A percentile compares a stretch with the other conserved stretches of the same genome.
Conservation (phyloP, 37 sponge, comb jelly and placozoan genomes). For the Bolinopsis microptera region DNA sequence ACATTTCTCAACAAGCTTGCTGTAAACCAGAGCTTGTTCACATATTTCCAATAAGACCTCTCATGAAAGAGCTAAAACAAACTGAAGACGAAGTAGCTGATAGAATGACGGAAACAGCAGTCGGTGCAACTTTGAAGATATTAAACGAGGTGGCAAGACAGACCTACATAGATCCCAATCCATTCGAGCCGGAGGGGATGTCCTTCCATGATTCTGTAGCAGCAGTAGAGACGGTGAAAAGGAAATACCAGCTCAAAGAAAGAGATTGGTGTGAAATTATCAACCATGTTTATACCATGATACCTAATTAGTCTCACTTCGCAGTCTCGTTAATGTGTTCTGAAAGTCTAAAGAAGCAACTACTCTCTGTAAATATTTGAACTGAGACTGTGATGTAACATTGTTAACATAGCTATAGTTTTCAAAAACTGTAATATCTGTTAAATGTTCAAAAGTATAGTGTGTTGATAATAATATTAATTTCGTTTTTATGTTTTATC, state of each 20-base stretch:
- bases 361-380: too few species aligned
- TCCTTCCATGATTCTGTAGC: conserved; percentile 21
- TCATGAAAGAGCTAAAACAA: not conserved
- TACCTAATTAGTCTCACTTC: conserved; percentile 45
- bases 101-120: not conserved
- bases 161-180: conserved; percentile 57
- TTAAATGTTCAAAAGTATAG: too few species aligned
- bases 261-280: conserved; percentile 32
- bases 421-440: too few species aligned
- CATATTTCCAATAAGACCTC: not conserved
- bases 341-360: too few species aligned
- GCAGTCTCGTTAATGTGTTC: too few species aligned
- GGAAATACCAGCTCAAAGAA: conserved; percentile 25
- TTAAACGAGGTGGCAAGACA: conserved; percentile 10
- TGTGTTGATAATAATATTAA: too few species aligned
- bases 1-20: not conserved
- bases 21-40: conserved; percentile 13
- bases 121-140: not conserved
- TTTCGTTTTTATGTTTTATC: too few species aligned
- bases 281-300: conserved; percentile 50
- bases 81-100: not conserved
- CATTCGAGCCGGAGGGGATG: conserved; percentile 59
- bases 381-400: too few species aligned
- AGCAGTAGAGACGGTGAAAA: not conserved
- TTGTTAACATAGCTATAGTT: too few species aligned